These are phyloP conservation scores for Torymus tubicola DNA, from an alignment of 2,888 invertebrate genomes.

Conservation along the genomic window DNA sequence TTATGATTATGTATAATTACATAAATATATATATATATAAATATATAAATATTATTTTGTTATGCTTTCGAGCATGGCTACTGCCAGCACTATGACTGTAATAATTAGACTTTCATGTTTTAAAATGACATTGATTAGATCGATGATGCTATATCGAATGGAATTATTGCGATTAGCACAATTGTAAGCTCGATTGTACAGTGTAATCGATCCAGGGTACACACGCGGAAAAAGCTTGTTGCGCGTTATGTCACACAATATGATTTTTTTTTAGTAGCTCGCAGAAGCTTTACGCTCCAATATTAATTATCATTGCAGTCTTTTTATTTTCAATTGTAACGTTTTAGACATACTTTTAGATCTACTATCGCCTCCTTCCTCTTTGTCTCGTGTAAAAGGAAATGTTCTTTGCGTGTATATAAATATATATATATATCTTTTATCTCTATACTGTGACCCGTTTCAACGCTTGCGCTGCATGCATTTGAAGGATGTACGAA, in stretches of 20 bases:
- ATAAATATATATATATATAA: constrained; percentile 43
- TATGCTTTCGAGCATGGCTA: constrained; percentile 62
- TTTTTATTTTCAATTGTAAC: constrained; percentile 55
- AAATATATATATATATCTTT: constrained; percentile 17
- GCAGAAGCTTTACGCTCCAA: constrained; percentile 49
- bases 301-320: constrained; percentile 55
- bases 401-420: constrained; percentile 51
- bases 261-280: constrained; percentile 48
- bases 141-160: constrained; percentile 49
- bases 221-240: constrained; percentile 43
- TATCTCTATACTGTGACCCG: constrained; percentile 44
- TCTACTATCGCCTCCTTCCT: constrained; percentile 49
- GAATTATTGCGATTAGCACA: constrained; percentile 50
- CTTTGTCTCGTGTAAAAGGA: constrained; percentile 49
- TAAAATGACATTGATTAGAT: constrained; percentile 55
- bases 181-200: constrained; percentile 48
- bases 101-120: constrained; percentile 57
- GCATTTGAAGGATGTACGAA: constrained; percentile 46
- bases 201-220: constrained; percentile 56
- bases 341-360: constrained; percentile 53
- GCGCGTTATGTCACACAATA: constrained; percentile 43
- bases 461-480: constrained; percentile 56
- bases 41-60: constrained; percentile 60
- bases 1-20: constrained; percentile 52
- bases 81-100: constrained; percentile 60